A percentile compares a stretch with the other conserved stretches of the same genome.
Evolutionary conservation across 2,113 vertebrate genomes (phyloP).

Genomic region (Hyaena hyaena): DNA sequence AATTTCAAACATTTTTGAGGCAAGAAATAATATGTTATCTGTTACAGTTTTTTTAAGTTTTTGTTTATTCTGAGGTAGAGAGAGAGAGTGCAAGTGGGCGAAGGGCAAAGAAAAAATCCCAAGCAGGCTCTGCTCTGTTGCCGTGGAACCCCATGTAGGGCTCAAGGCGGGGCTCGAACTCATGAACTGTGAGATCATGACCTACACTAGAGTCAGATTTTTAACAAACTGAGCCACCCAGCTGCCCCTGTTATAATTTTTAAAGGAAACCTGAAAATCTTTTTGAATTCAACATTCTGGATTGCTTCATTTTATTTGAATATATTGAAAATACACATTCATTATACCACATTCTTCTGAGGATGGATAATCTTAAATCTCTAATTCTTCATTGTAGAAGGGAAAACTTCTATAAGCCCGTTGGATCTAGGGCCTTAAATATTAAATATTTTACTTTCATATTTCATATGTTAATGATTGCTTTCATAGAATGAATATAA

Average conservation of each 20-base stretch:
- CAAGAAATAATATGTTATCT: neutral
- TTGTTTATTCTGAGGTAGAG: no score
- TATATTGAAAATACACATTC: neutral
- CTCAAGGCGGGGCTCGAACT: no score
- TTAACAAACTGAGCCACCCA: no score
- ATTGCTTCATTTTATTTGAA: neutral
- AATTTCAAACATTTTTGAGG: neutral
- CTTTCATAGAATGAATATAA: conserved; percentile 35
- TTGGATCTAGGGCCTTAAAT: neutral
- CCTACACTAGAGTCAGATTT: no score
- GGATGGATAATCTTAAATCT: neutral
- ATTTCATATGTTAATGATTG: conserved; percentile 23
- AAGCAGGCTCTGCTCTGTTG: no score
- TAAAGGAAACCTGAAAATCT: neutral
- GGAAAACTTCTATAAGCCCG: neutral
- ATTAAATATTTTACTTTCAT: neutral
- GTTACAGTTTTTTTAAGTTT: no score
- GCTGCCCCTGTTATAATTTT: neutral
- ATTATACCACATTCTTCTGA: neutral
- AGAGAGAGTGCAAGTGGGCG: no score
- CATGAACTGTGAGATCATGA: no score
- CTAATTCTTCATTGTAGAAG: neutral
- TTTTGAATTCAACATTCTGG: neutral
- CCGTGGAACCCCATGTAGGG: no score
- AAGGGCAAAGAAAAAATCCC: no score